Percentiles rank a stretch among this genome's conserved stretches.
These are phyloP conservation scores for Silurus meridionalis DNA, from an alignment of 2,113 vertebrate genomes.

Conservation along the genomic window DNA sequence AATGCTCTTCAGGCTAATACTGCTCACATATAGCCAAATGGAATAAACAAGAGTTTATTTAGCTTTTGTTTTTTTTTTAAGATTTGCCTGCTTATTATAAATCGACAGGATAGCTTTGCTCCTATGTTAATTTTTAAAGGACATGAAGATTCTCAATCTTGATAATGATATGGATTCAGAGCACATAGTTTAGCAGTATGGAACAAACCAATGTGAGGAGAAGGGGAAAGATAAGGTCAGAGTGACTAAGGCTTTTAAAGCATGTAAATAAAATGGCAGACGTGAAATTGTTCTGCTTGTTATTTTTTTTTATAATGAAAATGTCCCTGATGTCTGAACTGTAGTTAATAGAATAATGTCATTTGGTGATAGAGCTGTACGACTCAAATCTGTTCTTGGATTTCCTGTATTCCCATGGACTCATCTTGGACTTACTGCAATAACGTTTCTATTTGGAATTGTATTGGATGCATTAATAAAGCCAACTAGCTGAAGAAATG, in stretches of 20 bases:
- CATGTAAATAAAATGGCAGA: background rate
- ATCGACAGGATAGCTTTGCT: background rate
- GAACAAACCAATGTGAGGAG: background rate
- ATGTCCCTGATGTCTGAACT: background rate
- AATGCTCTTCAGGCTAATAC: slow-evolving; percentile 17
- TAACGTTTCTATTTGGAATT: background rate
- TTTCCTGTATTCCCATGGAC: background rate
- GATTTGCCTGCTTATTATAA: background rate
- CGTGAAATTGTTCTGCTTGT: background rate
- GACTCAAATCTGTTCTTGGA: background rate
- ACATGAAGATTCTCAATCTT: background rate
- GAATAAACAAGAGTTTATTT: slow-evolving; percentile 9
- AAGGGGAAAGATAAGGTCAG: background rate
- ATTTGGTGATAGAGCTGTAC: background rate
- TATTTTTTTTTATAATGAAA: background rate
- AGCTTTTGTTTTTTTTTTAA: background rate
- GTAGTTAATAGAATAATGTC: background rate
- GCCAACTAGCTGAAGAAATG: background rate
- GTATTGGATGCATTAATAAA: background rate
- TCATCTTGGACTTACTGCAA: background rate
- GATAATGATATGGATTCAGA: background rate
- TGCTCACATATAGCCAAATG: slow-evolving; percentile 6
- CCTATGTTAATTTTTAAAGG: background rate
- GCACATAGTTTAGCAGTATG: background rate
- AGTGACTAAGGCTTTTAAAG: background rate